A percentile compares a stretch with the other conserved stretches of the same genome.
Conservation (phyloP, 2,888 invertebrate species). For the Lithophane semibrunnea region DNA sequence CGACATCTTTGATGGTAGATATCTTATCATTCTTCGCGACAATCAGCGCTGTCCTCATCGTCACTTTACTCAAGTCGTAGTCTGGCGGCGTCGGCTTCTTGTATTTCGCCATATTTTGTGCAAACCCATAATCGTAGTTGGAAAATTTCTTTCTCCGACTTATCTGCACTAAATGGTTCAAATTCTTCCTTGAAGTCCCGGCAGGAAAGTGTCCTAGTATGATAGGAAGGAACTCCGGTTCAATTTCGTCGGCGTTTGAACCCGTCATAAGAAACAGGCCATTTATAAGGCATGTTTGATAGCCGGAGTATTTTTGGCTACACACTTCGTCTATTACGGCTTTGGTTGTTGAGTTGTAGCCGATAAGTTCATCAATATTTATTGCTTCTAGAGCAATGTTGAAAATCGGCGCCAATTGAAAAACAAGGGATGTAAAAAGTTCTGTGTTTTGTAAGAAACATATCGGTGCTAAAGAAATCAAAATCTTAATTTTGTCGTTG, state of each 20-base stretch:
- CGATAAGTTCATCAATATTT: constrained; percentile 61
- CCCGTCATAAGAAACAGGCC: constrained; percentile 65
- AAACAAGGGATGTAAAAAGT: constrained; percentile 19
- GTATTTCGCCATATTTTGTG: constrained; percentile 69
- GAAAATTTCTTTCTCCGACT: constrained; percentile 67
- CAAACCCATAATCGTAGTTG: constrained; percentile 73
- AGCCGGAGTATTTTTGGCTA: constrained; percentile 58
- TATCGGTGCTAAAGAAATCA: constrained; percentile 78
- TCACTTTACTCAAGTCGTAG: constrained; percentile 74
- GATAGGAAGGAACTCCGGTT: constrained; percentile 65
- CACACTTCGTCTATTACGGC: constrained; percentile 64
- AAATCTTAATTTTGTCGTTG: constrained; percentile 89
- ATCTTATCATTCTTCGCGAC: constrained; percentile 73
- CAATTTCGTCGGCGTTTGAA: constrained; percentile 64
- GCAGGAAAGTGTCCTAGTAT: constrained; percentile 72
- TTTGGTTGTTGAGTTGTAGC: constrained; percentile 58
- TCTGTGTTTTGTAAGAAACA: constrained; percentile 64
- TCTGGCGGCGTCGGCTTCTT: constrained; percentile 67
- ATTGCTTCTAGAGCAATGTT: constrained; percentile 49
- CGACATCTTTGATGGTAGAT: constrained; percentile 70
- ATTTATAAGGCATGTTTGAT: constrained; percentile 63
- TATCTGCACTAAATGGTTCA: constrained; percentile 73
- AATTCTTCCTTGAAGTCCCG: constrained; percentile 72
- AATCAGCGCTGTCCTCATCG: constrained; percentile 68
- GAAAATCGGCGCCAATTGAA: constrained; percentile 57